Base-by-base conservation (phyloP, 2,113 vertebrate genomes). In the Vidua chalybeata region DNA sequence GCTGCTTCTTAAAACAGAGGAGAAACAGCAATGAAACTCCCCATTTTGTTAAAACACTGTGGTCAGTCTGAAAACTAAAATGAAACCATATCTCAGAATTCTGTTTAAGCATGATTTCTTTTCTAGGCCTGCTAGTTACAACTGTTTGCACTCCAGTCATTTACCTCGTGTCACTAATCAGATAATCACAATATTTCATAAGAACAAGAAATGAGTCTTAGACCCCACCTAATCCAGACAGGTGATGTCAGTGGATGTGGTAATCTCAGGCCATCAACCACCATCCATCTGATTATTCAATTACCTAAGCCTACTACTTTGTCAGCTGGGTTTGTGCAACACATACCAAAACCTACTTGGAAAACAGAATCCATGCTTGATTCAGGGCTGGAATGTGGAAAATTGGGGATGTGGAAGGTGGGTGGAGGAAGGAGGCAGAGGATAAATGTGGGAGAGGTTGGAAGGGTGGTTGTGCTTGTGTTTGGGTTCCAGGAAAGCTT, bases 221-320 rank as follows among this genome's bases (percentile, higher is more conserved):
- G 21, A 35, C 87, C 46, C 51, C 94, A 94, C 90, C 91, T 94
- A 71, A 95, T 67, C 54, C 82, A 96, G 93, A 91, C 91, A 83
- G 78, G 79, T 95, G 93, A 95, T 80, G 91, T 96, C 93, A 96
- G 67, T 80, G 48, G 22, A 91, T 96, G 80, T 93, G 52, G 59
- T 45, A 95, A 97, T 94, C 87, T 86, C 72, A 90, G 87, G 27
- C 63, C 2, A 7, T 73, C 84, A 91, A 79, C 87, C 78, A 69
- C 89, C 78, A 90, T 83, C 30, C 43, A 55, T 41, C 85, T 93
- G 84, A 80, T 93, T 88, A 83, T 71, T 87, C 75, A 90, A n/a
- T 94, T 93, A 77, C 51, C 55, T n/a, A 55, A 79, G 23, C 43
- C 74, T 59, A 77, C 73, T 86, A 91, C 43, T 90, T 67, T 71